These are phyloP conservation scores for Chaetops frenatus DNA, from an alignment of 2,113 vertebrate species.

Conservation along the genomic window DNA sequence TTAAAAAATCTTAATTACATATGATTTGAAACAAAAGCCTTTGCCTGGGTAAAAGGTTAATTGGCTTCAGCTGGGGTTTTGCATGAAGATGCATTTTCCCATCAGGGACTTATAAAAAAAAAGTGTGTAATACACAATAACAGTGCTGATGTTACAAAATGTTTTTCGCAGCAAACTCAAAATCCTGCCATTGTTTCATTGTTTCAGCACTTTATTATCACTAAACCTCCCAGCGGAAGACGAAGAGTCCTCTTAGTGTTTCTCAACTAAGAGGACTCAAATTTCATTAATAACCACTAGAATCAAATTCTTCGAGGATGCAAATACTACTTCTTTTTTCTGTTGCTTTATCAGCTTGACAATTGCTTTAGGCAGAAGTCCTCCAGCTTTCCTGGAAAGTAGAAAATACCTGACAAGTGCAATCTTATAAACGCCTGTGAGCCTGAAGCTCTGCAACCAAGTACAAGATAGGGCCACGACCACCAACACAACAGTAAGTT, in stretches of 20 bases:
- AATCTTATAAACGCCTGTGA: neutral
- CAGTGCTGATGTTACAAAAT: neutral
- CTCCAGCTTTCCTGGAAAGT: neutral
- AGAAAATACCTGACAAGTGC: neutral
- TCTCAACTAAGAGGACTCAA: neutral
- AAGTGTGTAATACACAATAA: neutral
- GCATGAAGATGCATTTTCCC: neutral
- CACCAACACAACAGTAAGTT: neutral
- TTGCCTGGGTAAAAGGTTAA: neutral
- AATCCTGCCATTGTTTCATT: neutral
- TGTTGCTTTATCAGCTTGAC: neutral
- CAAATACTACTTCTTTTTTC: neutral
- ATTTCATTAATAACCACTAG: neutral
- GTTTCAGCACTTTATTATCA: neutral
- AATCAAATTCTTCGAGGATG: neutral
- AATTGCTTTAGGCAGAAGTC: neutral
- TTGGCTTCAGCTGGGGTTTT: neutral
- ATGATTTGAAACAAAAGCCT: neutral
- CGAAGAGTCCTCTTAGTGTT: neutral
- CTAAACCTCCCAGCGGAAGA: neutral
- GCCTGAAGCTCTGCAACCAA: neutral
- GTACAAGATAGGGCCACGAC: neutral
- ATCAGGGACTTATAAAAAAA: neutral
- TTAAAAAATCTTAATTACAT: neutral
- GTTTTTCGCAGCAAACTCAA: neutral